A percentile compares a stretch with the other conserved stretches of the same genome.
phyloP scores from a whole-genome alignment of 2,888 invertebrate species.

The Atethmia centrago region DNA sequence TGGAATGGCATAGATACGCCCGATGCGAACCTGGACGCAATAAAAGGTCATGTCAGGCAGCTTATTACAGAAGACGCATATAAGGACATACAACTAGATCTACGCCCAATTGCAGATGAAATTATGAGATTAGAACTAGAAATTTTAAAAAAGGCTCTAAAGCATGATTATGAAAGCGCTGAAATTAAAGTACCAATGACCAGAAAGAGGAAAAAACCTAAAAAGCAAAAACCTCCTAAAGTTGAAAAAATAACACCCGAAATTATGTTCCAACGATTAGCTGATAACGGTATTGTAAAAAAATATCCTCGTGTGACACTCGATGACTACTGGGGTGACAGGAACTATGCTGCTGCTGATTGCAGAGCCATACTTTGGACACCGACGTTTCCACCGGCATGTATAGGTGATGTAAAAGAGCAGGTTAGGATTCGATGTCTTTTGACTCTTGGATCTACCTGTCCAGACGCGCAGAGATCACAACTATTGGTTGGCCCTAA shows the following conservation, averaged over 20 bases:
- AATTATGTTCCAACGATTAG: slow-evolving; percentile 93
- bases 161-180: slow-evolving; percentile 76
- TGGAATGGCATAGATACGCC: slow-evolving; percentile 83
- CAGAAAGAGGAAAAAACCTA: slow-evolving; percentile 84
- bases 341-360: slow-evolving; percentile 91
- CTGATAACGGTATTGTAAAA: slow-evolving; percentile 92
- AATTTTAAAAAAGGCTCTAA: slow-evolving; percentile 89
- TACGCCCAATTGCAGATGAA: slow-evolving; percentile 93
- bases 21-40: slow-evolving; percentile 89
- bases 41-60: slow-evolving; percentile 91
- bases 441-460: slow-evolving; percentile 88
- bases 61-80: slow-evolving; percentile 92
- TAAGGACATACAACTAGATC: slow-evolving; percentile 91
- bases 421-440: slow-evolving; percentile 91
- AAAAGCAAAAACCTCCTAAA: slow-evolving; percentile 89
- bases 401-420: slow-evolving; percentile 91
- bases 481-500: slow-evolving; percentile 93
- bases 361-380: slow-evolving; percentile 83
- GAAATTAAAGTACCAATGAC: slow-evolving; percentile 71
- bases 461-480: slow-evolving; percentile 87
- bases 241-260: slow-evolving; percentile 91
- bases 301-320: slow-evolving; percentile 91
- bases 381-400: slow-evolving; percentile 87
- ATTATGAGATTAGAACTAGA: slow-evolving; percentile 91
- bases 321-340: slow-evolving; percentile 93